Evolutionary conservation across 2,888 invertebrate genomes (phyloP).

Genomic region (Cerastis leucographa): DNA sequence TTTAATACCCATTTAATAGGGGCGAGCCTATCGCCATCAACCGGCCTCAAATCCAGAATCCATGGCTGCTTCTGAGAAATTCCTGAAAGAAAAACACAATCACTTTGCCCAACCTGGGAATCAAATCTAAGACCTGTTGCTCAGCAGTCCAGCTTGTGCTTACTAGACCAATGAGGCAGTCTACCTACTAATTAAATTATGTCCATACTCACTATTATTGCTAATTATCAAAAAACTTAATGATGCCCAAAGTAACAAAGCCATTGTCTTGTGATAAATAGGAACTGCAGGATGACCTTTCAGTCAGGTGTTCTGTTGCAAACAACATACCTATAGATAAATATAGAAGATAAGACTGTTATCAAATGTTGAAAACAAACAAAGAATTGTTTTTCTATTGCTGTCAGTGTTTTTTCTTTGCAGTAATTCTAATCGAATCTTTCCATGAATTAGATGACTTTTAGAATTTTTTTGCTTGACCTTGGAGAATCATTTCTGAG

Average conservation of each 20-base stretch:
- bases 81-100: too few relatives aligned
- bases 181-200: not conserved
- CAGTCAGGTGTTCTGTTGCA: slow-evolving; percentile 33
- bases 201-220: too few relatives aligned
- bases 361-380: slow-evolving; percentile 62
- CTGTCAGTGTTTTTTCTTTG: slow-evolving; percentile 10
- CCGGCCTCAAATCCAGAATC: too few relatives aligned
- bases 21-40: too few relatives aligned
- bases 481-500: slow-evolving; percentile 1
- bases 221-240: slow-evolving; percentile 11
- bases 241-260: slow-evolving; percentile 30
- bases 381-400: slow-evolving; percentile 51
- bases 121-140: too few relatives aligned
- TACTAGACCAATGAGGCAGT: too few relatives aligned
- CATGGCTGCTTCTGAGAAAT: too few relatives aligned
- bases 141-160: too few relatives aligned
- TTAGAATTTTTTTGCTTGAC: slow-evolving; percentile 11
- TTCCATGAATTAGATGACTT: slow-evolving; percentile 7
- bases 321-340: slow-evolving; percentile 53
- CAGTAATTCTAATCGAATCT: not conserved
- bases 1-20: too few relatives aligned
- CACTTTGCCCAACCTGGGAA: too few relatives aligned
- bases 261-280: slow-evolving; percentile 24
- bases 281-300: slow-evolving; percentile 46
- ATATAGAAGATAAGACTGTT: slow-evolving; percentile 59